Percentiles rank a stretch among this genome's conserved stretches.
Conservation (phyloP, 2,888 invertebrate species). For the Drosophila nr. perissopoda region DNA sequence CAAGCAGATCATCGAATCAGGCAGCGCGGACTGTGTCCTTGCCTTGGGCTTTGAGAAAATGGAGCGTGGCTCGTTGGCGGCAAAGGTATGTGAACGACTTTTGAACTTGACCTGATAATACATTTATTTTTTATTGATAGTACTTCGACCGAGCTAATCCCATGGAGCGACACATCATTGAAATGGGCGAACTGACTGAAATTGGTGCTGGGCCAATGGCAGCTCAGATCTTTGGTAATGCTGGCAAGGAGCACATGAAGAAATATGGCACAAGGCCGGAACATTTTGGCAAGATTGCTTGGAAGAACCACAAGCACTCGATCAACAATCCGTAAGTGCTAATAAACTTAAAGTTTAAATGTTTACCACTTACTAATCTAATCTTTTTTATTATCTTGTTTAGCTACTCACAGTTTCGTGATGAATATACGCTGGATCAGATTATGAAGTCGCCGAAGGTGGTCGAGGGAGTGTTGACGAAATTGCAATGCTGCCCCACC, state of each 20-base stretch:
- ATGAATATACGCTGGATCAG: conserved; percentile 95
- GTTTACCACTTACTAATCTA: conserved; percentile 20
- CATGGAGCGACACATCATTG: conserved; percentile 93
- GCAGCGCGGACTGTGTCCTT: conserved; percentile 93
- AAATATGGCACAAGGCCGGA: conserved; percentile 95
- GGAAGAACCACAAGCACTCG: conserved; percentile 99
- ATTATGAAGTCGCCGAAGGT: conserved; percentile 94
- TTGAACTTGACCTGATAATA: not conserved
- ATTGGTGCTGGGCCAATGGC: conserved; percentile 94
- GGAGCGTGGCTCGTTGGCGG: conserved; percentile 94
- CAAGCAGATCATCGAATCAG: conserved; percentile 96
- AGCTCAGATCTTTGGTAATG: conserved; percentile 98
- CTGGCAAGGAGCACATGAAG: conserved; percentile 94
- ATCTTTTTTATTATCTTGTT: conserved; percentile 31
- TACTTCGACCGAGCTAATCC: conserved; percentile 94
- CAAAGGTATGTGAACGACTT: conserved; percentile 86
- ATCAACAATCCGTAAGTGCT: conserved; percentile 94
- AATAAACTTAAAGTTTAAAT: not conserved
- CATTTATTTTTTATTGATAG: conserved; percentile 79
- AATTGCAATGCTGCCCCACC: conserved; percentile 98
- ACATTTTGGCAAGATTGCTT: conserved; percentile 98
- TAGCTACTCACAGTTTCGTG: conserved; percentile 96
- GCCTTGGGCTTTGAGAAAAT: conserved; percentile 99
- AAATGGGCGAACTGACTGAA: conserved; percentile 93
- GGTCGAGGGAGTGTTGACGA: conserved; percentile 96